Evolutionary conservation across 2,888 invertebrate species (phyloP).

Genomic region (Cryptus viduatorius): DNA sequence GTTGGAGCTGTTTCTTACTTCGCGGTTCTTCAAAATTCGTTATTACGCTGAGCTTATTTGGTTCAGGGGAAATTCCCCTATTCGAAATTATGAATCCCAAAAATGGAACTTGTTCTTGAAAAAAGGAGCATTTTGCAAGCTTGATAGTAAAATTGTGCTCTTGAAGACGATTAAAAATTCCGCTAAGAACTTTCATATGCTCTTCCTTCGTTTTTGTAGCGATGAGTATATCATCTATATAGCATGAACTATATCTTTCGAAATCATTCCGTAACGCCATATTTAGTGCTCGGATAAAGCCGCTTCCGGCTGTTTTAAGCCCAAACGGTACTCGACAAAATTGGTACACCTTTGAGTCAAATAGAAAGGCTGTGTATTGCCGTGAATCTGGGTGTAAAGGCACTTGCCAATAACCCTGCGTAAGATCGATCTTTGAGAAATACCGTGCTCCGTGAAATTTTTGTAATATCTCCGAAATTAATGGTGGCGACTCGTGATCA

Average conservation of each 20-base stretch:
- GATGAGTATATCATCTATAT: slow-evolving; percentile 53
- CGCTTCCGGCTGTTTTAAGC: slow-evolving; percentile 73
- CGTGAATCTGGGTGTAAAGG: slow-evolving; percentile 59
- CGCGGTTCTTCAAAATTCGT: slow-evolving; percentile 69
- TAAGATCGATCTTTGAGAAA: slow-evolving; percentile 8
- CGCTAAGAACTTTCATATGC: slow-evolving; percentile 65
- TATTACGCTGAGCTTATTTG: slow-evolving; percentile 68
- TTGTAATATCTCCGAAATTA: slow-evolving; percentile 22
- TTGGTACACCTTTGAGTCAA: slow-evolving; percentile 70
- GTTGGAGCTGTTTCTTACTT: slow-evolving; percentile 72
- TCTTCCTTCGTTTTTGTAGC: slow-evolving; percentile 68
- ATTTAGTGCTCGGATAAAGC: no score
- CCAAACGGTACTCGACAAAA: slow-evolving; percentile 78
- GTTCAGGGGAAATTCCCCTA: slow-evolving; percentile 46
- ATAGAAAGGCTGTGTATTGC: slow-evolving; percentile 70
- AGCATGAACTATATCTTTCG: background rate
- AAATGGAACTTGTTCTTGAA: slow-evolving; percentile 46
- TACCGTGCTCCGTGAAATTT: slow-evolving; percentile 10
- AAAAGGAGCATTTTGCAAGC: slow-evolving; percentile 73
- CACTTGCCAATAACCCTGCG: slow-evolving; percentile 28
- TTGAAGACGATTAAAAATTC: slow-evolving; percentile 46
- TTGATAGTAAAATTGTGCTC: slow-evolving; percentile 71
- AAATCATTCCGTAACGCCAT: slow-evolving; percentile 26
- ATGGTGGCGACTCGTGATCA: slow-evolving; percentile 43
- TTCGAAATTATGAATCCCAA: slow-evolving; percentile 57